Base-by-base conservation (phyloP, 2,888 invertebrate genomes). In the Willowsia nigromaculata region DNA sequence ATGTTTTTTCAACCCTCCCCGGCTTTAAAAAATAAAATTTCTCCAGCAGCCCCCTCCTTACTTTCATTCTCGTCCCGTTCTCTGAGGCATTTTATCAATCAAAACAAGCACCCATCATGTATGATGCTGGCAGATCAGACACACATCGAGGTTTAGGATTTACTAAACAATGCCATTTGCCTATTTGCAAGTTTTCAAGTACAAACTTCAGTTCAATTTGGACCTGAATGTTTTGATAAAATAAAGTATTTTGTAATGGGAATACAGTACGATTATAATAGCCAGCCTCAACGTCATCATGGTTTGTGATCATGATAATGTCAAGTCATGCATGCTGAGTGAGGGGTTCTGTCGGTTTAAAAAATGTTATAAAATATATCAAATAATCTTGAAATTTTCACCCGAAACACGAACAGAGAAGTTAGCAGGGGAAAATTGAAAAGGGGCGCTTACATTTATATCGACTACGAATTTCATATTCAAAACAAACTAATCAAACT, bases 41-140 rank as follows among this genome's bases (percentile, higher is more conserved):
- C 74, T 78, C 78, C 76, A 78, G n/a, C n/a, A n/a, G 62, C 87
- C 74, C 50, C 71, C 78, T 65, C 82, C 56, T 53, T 11, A 33
- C 27, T 71, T 33, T 50, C 40, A 18, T 13, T 71, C 15, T 56
- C 27, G 37, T 56, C 37, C 27, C 43, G 22, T 43, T 27, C 56
- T 78, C 50, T 7, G 74, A 43, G 30, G 53, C 59, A 81, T 40
- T 87, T 87, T 87, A 87, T 87, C 87, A 87, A 87, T 87, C 87
- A 82, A 87, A 87, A 82, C 82, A 87, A 40, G 37, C 71, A 74
- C 33, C 37, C 65, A 80, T n/a, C n/a, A n/a, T 53, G 68, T 43
- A 81, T 78, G 76, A 85, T 68, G 56, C 62, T 53, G 18, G 27
- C 27, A 78, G 78, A 56, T 50, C 4, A 53, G 6, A n/a, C 3